Base-by-base conservation (phyloP, 2,797 vertebrate species). In the Trachops cirrhosus region DNA sequence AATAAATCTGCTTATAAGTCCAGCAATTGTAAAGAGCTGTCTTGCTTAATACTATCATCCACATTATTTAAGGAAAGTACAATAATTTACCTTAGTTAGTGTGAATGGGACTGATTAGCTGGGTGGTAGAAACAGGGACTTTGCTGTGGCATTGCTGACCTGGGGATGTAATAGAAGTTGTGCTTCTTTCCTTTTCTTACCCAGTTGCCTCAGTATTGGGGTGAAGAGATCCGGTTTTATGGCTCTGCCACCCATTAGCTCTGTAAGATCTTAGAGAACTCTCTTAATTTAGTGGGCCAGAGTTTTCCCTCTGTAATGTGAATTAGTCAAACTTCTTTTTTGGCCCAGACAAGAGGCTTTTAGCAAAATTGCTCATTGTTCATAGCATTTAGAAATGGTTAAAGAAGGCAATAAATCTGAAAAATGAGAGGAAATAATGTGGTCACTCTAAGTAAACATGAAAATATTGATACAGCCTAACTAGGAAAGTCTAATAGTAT, bases 221-320 rank as follows among this genome's bases (percentile, higher is more conserved):
- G 32, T 86, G 34, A 91, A 54, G 29, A 93, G 37, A 88, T 11
- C 57, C 22, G 16, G 41, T 37, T 77, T 92, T 73, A 92, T 62
- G 46, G 32, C 46, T 91, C 59, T 83, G 21, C 22, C 64, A n/a
- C 50, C 19, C 22, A 73, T 46, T 41, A 89, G 80, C 34, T 86
- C 6, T 86, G 24, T 41, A 44, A 79, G 34, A 70, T 50, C 82
- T 80, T 90, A 50, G 9, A 52, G 64, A 82, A 77, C 15, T 22
- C 52, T 74, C 78, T 91, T 73, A 68, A 52, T 50, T 93, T 93
- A 32, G 24, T 78, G 44, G 73, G 73, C 11, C 78, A 89, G 26
- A 86, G n/a, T 93, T 95, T 97, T 89, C 46, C 68, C 83, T 93
- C 46, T 92, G 14, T 89, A 92, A 80, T 84, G 83, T 92, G n/a